phyloP scores from a whole-genome alignment of 1,140 invertebrate species.

The Coenobita brevimanus region DNA sequence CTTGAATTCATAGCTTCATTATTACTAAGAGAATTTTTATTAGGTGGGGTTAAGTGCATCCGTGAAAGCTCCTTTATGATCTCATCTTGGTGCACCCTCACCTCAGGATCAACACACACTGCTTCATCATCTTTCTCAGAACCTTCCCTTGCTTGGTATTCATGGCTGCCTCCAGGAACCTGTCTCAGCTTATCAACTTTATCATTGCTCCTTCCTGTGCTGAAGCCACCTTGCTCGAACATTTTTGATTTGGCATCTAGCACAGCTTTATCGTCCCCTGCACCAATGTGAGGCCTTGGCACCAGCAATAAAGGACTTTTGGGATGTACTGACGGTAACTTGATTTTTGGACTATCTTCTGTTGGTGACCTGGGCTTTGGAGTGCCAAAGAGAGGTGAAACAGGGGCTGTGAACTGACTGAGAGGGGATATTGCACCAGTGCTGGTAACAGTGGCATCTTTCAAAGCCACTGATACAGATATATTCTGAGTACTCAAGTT shows the following conservation, averaged over 20 bases:
- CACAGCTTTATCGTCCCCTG: too few relatives aligned
- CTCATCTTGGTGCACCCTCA: too few relatives aligned
- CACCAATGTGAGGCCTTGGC: background rate
- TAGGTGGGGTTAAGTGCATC: background rate
- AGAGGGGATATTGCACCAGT: background rate
- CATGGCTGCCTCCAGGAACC: too few relatives aligned
- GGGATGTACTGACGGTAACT: background rate
- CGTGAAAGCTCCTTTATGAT: too few relatives aligned
- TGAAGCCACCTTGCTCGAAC: too few relatives aligned
- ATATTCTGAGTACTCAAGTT: background rate
- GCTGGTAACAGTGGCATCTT: background rate
- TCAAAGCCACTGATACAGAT: background rate
- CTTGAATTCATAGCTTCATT: too few relatives aligned
- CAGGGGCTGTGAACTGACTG: background rate
- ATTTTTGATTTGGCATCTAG: too few relatives aligned
- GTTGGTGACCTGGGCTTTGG: constrained; percentile 4
- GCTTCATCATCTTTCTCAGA: too few relatives aligned
- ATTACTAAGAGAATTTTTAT: background rate
- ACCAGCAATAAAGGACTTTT: background rate
- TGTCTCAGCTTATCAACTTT: too few relatives aligned
- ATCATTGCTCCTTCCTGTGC: too few relatives aligned
- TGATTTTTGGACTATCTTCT: background rate
- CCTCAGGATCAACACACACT: too few relatives aligned
- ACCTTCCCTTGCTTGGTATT: too few relatives aligned
- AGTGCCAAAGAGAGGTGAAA: background rate